Percentiles rank a stretch among this genome's conserved stretches.
Conservation (phyloP, 2,113 vertebrate species). For the Archilochus colubris region DNA sequence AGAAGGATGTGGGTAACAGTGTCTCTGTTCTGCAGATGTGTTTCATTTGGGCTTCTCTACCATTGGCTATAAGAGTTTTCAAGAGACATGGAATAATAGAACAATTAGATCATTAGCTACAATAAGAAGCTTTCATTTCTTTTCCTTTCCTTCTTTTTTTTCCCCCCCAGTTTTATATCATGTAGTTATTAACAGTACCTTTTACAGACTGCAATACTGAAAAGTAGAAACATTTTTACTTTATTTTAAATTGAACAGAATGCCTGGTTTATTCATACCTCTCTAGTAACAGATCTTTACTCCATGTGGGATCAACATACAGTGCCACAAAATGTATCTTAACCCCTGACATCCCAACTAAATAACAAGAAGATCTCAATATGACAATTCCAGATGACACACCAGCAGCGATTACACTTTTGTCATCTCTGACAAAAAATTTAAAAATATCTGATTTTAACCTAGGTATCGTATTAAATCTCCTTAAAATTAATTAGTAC, state of each 20-base stretch:
- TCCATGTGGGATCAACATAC: neutral
- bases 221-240: neutral
- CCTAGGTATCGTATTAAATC: neutral
- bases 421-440: neutral
- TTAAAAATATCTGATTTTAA: neutral
- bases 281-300: neutral
- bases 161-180: neutral
- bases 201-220: neutral
- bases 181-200: neutral
- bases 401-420: neutral
- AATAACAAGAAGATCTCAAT: neutral
- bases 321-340: neutral
- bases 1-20: slow-evolving; percentile 55
- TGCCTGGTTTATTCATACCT: neutral
- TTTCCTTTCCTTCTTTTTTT: too few species aligned
- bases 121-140: neutral
- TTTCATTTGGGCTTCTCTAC: slow-evolving; percentile 31
- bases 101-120: slow-evolving; percentile 31
- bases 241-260: neutral
- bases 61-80: slow-evolving; percentile 17
- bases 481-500: neutral
- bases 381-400: neutral
- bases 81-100: slow-evolving; percentile 35
- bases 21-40: slow-evolving; percentile 63
- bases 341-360: neutral